Conservation (phyloP, 1,140 invertebrate species). For the Hydropsyche tenuis region DNA sequence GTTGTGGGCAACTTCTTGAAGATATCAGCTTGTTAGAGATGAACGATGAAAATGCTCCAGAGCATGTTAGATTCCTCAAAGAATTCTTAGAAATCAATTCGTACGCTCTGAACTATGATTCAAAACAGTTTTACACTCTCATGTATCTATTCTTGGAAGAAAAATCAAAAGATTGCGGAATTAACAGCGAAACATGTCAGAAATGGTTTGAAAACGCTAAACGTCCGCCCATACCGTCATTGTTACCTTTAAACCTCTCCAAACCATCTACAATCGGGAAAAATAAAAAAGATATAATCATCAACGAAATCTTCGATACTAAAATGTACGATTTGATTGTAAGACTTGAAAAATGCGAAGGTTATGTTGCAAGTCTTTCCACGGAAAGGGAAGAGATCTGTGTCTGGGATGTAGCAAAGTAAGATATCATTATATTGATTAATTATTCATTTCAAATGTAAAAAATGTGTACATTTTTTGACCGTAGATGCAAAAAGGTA, state of each 20-base stretch:
- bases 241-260: conserved; percentile 59
- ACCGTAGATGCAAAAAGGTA: conserved; percentile 65
- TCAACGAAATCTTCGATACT: conserved; percentile 57
- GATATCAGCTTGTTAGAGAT: conserved; percentile 66
- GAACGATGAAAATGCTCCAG: conserved; percentile 56
- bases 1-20: conserved; percentile 69
- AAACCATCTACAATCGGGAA: conserved; percentile 51
- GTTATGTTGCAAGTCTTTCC: conserved; percentile 75
- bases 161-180: conserved; percentile 55
- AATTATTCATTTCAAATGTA: conserved; percentile 2
- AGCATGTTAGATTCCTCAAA: conserved; percentile 69
- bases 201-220: conserved; percentile 58
- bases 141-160: conserved; percentile 65
- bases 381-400: conserved; percentile 77
- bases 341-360: conserved; percentile 64
- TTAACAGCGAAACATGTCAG: conserved; percentile 54
- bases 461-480: not conserved
- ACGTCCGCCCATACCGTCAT: conserved; percentile 63
- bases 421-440: not conserved
- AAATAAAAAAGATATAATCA: conserved; percentile 55
- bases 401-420: conserved; percentile 78
- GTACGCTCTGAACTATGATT: conserved; percentile 74
- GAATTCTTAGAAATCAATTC: conserved; percentile 71
- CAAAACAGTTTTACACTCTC: conserved; percentile 76
- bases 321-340: conserved; percentile 64